These are phyloP conservation scores for Cebus imitator DNA, from an alignment of 2,113 vertebrate genomes.

Conservation along the genomic window DNA sequence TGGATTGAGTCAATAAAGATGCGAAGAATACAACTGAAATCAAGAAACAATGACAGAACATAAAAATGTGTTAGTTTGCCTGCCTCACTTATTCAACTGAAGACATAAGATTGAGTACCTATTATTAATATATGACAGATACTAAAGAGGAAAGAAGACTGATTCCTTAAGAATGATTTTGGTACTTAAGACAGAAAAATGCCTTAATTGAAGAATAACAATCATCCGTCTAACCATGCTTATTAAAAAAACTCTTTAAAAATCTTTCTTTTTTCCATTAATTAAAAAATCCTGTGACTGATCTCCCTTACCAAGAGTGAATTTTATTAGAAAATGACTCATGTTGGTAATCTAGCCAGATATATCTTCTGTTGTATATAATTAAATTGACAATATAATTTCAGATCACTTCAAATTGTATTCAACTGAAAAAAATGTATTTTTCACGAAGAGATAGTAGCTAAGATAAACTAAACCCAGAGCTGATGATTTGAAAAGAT, in stretches of 20 bases:
- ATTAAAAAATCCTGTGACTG: neutral
- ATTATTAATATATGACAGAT: neutral
- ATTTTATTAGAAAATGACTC: slow-evolving; percentile 25
- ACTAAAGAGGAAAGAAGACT: neutral
- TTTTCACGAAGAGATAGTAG: neutral
- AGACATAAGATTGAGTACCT: neutral
- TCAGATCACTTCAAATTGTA: neutral
- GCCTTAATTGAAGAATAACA: neutral
- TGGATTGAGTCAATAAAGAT: neutral
- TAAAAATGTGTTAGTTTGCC: neutral
- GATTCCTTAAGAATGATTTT: neutral
- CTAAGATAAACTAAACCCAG: neutral
- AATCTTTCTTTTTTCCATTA: neutral
- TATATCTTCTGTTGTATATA: neutral
- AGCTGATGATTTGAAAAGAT: neutral
- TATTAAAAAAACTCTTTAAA: neutral
- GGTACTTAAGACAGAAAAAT: neutral
- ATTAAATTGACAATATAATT: neutral
- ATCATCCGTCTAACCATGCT: neutral
- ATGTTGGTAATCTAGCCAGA: neutral
- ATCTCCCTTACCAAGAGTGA: neutral
- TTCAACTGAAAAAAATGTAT: neutral
- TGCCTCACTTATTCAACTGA: neutral
- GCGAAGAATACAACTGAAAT: neutral
- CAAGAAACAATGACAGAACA: neutral